A percentile compares a stretch with the other conserved stretches of the same genome.
phyloP scores from a whole-genome alignment of 2,113 vertebrate species.

The Nerophis ophidion region DNA sequence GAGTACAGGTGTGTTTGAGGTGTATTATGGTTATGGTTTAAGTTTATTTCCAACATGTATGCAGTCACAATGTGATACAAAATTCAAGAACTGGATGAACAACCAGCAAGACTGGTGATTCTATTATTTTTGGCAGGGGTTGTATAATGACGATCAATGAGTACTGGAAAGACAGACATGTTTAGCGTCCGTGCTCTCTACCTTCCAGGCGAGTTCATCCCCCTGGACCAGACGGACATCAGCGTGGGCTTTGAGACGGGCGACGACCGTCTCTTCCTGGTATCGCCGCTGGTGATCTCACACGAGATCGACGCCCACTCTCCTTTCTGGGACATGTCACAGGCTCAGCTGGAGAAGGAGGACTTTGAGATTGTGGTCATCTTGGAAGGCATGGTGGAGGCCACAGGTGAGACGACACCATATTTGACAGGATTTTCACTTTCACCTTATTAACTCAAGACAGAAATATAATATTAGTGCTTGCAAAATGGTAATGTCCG shows the following conservation, averaged over 20 bases:
- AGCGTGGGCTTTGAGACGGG: conserved; percentile 78
- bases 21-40: too few species aligned
- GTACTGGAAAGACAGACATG: not conserved
- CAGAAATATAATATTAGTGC: too few species aligned
- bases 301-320: conserved; percentile 71
- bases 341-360: conserved; percentile 75
- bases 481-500: too few species aligned
- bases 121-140: too few species aligned
- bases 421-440: too few species aligned
- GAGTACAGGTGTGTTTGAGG: too few species aligned
- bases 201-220: conserved; percentile 73
- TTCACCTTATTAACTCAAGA: too few species aligned
- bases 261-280: conserved; percentile 75
- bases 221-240: conserved; percentile 78
- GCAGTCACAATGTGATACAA: too few species aligned
- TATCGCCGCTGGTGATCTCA: conserved; percentile 75
- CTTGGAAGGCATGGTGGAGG: conserved; percentile 78
- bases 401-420: conserved; percentile 62
- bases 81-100: too few species aligned
- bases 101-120: too few species aligned
- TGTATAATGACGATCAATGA: too few species aligned
- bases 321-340: conserved; percentile 77
- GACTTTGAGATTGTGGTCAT: conserved; percentile 80
- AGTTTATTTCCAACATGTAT: too few species aligned
- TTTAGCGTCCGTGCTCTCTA: not conserved